phyloP scores from a whole-genome alignment of 2,888 invertebrate species.

The Crematogaster levior region DNA sequence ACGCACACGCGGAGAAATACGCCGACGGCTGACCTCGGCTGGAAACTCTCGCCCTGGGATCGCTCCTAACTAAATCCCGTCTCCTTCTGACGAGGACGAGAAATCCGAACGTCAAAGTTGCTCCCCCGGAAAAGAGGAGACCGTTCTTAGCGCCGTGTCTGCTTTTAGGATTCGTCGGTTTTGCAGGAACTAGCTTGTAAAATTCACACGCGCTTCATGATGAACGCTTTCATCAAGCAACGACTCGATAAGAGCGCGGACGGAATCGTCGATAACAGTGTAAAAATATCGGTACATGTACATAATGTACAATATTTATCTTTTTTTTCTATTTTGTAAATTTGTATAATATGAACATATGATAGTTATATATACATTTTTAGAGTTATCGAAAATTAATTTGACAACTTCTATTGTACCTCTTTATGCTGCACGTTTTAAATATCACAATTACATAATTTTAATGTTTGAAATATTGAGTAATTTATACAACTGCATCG shows the following conservation, averaged over 20 bases:
- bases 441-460: too few relatives aligned
- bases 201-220: too few relatives aligned
- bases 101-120: neutral
- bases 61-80: neutral
- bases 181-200: too few relatives aligned
- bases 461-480: neutral
- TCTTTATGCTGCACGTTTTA: neutral
- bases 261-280: too few relatives aligned
- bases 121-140: neutral
- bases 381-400: neutral
- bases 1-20: neutral
- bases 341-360: too few relatives aligned
- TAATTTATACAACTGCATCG: neutral
- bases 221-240: too few relatives aligned
- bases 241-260: too few relatives aligned
- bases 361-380: too few relatives aligned
- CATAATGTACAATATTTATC: too few relatives aligned
- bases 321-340: too few relatives aligned
- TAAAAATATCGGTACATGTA: too few relatives aligned
- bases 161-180: neutral
- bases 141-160: neutral
- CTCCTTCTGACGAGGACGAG: neutral
- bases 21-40: neutral
- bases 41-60: neutral
- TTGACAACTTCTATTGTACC: neutral